Percentiles rank a stretch among this genome's conserved stretches.
phyloP scores from a whole-genome alignment of 2,113 vertebrate genomes.

The Varanus komodoensis region DNA sequence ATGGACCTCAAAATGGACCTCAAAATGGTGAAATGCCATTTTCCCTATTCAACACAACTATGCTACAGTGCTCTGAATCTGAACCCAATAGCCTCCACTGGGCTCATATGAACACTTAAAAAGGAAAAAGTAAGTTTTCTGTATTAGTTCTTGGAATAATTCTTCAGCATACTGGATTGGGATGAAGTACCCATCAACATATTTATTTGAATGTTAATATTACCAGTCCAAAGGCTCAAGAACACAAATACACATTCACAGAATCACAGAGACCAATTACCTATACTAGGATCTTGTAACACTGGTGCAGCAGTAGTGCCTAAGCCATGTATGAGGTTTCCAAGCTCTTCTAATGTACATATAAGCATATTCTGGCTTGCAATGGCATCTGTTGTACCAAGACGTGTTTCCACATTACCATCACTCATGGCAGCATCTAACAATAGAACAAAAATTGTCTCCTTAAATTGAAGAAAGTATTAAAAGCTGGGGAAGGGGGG shows the following conservation, averaged over 20 bases:
- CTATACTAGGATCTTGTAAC: slow-evolving; percentile 87
- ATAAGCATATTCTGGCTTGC: slow-evolving; percentile 86
- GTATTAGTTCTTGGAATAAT: not conserved
- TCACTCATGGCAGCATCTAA: slow-evolving; percentile 84
- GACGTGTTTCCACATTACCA: slow-evolving; percentile 82
- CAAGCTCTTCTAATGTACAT: slow-evolving; percentile 91
- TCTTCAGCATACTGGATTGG: not conserved
- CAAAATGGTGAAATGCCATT: not conserved
- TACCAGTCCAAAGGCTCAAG: not conserved
- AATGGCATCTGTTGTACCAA: slow-evolving; percentile 76
- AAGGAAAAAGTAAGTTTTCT: not conserved
- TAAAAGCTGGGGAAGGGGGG: not conserved
- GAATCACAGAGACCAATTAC: slow-evolving; percentile 65
- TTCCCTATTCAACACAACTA: not conserved
- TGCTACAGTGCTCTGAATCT: not conserved
- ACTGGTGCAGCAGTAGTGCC: slow-evolving; percentile 87
- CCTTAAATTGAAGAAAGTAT: not conserved
- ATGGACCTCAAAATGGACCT: not conserved
- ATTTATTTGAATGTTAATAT: not conserved
- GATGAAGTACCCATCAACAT: not conserved
- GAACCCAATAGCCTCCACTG: not conserved
- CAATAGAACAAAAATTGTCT: slow-evolving; percentile 34
- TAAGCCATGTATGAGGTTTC: slow-evolving; percentile 83
- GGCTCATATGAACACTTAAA: not conserved
- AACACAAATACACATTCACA: not conserved